A percentile compares a stretch with the other conserved stretches of the same genome.
phyloP scores from a whole-genome alignment of 1,140 invertebrate genomes.

The Lepidostoma basale region DNA sequence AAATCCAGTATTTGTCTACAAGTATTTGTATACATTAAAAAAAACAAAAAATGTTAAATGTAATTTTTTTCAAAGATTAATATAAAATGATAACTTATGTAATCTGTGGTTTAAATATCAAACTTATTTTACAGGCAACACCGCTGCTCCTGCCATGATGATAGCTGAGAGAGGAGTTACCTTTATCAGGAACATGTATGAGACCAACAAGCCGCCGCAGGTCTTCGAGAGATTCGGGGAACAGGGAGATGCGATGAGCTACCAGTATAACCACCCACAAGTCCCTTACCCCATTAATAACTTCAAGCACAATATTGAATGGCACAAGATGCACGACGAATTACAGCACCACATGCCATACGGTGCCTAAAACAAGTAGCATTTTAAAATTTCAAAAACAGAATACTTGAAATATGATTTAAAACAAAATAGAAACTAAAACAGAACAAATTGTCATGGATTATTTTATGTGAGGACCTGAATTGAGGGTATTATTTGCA shows the following conservation, averaged over 20 bases:
- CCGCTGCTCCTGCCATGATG: conserved; percentile 82
- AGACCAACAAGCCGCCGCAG: conserved; percentile 29
- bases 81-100: too few relatives aligned
- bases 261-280: not conserved
- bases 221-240: conserved; percentile 22
- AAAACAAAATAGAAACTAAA: not conserved
- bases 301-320: conserved; percentile 17
- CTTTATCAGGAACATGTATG: conserved; percentile 71
- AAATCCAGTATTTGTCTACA: too few relatives aligned
- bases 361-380: too few relatives aligned
- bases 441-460: not conserved
- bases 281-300: not conserved
- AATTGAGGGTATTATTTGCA: too few relatives aligned
- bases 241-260: not conserved
- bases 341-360: too few relatives aligned
- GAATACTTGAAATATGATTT: too few relatives aligned
- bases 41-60: too few relatives aligned
- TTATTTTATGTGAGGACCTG: not conserved
- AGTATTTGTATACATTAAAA: too few relatives aligned
- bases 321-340: conserved; percentile 24
- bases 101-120: not conserved
- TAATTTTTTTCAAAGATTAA: too few relatives aligned
- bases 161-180: conserved; percentile 81
- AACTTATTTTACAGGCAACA: conserved; percentile 66
- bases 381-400: too few relatives aligned